These are phyloP conservation scores for Latrodectus elegans DNA, from an alignment of 2,888 invertebrate genomes.

Conservation along the genomic window DNA sequence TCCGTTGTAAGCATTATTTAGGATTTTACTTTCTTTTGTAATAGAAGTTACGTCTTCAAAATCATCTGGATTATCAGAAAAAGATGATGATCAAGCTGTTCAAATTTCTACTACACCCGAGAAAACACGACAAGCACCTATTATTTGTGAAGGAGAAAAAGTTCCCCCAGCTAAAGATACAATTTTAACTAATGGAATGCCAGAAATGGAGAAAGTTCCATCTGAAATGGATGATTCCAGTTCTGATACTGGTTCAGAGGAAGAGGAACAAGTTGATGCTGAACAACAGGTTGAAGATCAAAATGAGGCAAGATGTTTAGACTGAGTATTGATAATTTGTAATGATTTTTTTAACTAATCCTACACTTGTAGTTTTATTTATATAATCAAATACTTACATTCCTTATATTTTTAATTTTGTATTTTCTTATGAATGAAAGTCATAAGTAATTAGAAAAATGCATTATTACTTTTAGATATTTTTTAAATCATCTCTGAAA, in stretches of 20 bases:
- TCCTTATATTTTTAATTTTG: too few species aligned
- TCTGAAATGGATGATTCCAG: slow-evolving; percentile 72
- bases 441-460: too few species aligned
- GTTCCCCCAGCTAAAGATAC: slow-evolving; percentile 6
- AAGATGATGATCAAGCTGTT: slow-evolving; percentile 39
- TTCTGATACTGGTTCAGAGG: slow-evolving; percentile 75
- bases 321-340: background rate
- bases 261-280: slow-evolving; percentile 74
- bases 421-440: too few species aligned
- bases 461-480: too few species aligned
- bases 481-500: too few species aligned
- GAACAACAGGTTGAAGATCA: slow-evolving; percentile 58
- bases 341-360: background rate
- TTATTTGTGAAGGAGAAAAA: slow-evolving; percentile 28
- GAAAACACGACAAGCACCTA: slow-evolving; percentile 11
- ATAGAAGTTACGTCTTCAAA: background rate
- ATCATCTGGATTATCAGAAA: slow-evolving; percentile 15
- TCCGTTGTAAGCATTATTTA: background rate
- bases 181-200: slow-evolving; percentile 22
- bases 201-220: slow-evolving; percentile 54
- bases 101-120: slow-evolving; percentile 52
- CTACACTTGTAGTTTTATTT: background rate
- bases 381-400: too few species aligned
- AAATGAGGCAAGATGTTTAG: slow-evolving; percentile 45
- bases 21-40: background rate